These are phyloP conservation scores for human (Homo sapiens) DNA, from an alignment of 2,113 vertebrate genomes.

Conservation along the genomic window DNA sequence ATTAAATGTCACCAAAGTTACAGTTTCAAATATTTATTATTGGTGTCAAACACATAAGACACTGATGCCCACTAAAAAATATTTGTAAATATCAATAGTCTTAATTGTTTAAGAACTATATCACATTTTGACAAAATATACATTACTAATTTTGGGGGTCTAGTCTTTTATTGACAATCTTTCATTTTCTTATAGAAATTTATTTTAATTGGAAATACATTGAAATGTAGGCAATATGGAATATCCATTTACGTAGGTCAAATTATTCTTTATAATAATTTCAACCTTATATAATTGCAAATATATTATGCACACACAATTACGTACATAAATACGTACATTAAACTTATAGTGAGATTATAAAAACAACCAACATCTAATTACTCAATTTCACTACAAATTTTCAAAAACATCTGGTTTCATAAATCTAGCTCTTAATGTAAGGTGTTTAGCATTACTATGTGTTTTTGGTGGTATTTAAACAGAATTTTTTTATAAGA, in stretches of 20 bases:
- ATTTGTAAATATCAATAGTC: not conserved
- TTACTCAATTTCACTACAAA: not conserved
- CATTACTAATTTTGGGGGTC: not conserved
- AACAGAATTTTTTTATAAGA: not conserved
- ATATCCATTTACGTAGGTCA: not conserved
- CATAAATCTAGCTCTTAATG: not conserved
- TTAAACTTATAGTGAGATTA: not conserved
- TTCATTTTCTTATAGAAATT: not conserved
- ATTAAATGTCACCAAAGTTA: not conserved
- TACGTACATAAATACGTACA: not conserved
- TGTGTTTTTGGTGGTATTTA: not conserved
- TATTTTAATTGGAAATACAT: not conserved
- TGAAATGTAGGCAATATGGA: not conserved
- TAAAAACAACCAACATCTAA: not conserved
- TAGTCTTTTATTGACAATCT: not conserved
- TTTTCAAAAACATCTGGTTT: not conserved
- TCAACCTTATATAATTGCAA: not conserved
- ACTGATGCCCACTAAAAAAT: not conserved
- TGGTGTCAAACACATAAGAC: not conserved
- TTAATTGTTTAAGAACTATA: not conserved
- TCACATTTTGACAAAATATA: not conserved
- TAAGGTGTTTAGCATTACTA: not conserved
- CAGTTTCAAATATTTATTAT: not conserved
- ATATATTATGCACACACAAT: not conserved
- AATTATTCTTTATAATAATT: not conserved